Conservation (phyloP, 2,888 invertebrate species). For the Anticlea derivata region DNA sequence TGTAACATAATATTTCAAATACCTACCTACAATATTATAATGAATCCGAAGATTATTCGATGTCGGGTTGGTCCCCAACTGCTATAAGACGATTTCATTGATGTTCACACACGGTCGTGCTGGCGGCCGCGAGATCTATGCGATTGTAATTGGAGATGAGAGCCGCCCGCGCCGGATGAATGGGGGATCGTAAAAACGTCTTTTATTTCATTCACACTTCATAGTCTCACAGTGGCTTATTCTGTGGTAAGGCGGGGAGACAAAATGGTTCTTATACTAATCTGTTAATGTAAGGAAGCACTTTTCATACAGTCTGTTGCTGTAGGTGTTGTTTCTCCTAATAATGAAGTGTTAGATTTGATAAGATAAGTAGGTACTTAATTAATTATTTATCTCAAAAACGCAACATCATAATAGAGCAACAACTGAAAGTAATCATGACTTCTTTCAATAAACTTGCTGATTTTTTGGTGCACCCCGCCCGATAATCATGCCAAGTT, state of each 20-base stretch:
- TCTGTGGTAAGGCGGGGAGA: background rate
- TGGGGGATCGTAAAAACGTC: constrained; percentile 21
- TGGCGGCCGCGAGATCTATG: constrained; percentile 12
- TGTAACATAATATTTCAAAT: no score
- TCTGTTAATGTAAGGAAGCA: background rate
- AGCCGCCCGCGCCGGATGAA: constrained; percentile 18
- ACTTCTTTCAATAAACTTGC: no score
- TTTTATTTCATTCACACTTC: constrained; percentile 29
- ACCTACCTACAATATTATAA: no score
- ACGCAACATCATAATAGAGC: no score
- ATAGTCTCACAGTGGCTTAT: background rate
- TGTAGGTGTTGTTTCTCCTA: no score
- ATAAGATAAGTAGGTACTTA: no score
- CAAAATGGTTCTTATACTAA: background rate
- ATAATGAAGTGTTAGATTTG: no score
- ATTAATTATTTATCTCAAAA: no score
- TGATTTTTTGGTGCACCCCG: no score
- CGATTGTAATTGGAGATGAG: constrained; percentile 30
- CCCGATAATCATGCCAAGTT: background rate
- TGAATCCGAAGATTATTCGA: background rate
- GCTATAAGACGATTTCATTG: constrained; percentile 4
- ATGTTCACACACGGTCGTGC: background rate
- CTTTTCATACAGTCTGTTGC: no score
- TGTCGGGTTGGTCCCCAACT: background rate
- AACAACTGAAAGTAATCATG: no score